Evolutionary conservation across 2,113 vertebrate species (phyloP), one percentile per base, ranked within the genome.

Genomic region (Phalacrocorax pelagicus): DNA sequence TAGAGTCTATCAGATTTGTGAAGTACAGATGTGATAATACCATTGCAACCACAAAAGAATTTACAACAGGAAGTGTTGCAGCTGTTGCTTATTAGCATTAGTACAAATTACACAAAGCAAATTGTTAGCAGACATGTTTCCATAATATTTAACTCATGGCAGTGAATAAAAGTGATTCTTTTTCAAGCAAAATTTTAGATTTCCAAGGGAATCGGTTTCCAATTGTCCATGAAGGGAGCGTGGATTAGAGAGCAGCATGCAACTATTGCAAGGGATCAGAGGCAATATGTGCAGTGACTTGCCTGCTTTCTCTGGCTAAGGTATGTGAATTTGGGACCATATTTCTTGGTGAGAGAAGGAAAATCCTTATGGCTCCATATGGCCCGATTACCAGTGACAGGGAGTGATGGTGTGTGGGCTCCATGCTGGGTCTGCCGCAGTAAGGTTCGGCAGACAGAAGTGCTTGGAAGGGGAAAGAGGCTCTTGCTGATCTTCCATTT

Each of bases 121-220:
- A 98, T 98, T 98, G 98, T 97, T 98, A 98, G 94, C 98, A 98
- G 98, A 98, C 96, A 26, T 96, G 97, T 98, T 98, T 97, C 97
- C 96, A 90, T 95, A 97, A 97, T 97, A 96, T 96, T 97, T 97
- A 96, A 98, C 96, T 97, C 95, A 81, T 96, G 97, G 95, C 93
- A 94, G 78, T 96, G 96, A 98, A 97, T 97, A 96, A 95, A 95
- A 97, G 90, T 34, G 46, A 86, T 93, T 91, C 40, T 90, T 94
- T 97, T 96, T 96, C 90, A 91, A 97, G 94, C 38, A 94, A 85
- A 95, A 97, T 66, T 85, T 95, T 95, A 84, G 61, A 90, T 97
- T 97, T 96, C 95, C 40, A 67, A 97, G 88, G 95, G 94, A 94
- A 95, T 93, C 30, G 1, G 85, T 92, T 97, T 95, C 96, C 95